A percentile compares a stretch with the other conserved stretches of the same genome.
Conservation (phyloP, 2,797 vertebrate genomes). For the Danio aesculapii region DNA sequence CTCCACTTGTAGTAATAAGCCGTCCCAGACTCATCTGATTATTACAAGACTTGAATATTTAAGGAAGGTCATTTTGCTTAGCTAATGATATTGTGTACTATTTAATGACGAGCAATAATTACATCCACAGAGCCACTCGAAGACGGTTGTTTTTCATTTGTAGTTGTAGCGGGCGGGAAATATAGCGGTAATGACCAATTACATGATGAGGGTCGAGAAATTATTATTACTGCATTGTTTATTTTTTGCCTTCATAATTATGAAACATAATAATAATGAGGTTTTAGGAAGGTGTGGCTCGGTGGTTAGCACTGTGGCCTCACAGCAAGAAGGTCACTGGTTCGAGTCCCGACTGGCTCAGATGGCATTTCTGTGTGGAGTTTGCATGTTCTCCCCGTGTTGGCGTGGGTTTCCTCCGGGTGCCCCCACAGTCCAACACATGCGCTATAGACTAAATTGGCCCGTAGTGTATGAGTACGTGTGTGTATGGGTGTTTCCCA, state of each 20-base stretch:
- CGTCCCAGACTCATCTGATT: conserved; percentile 64
- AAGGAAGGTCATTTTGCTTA: conserved; percentile 54
- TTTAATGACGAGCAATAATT: conserved; percentile 53
- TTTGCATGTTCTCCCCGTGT: too few relatives aligned
- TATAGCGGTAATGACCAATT: conserved; percentile 29
- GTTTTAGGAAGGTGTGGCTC: too few relatives aligned
- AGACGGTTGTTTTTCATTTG: conserved; percentile 14
- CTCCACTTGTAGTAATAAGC: conserved; percentile 59
- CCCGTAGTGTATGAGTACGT: too few relatives aligned
- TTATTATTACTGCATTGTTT: conserved; percentile 14
- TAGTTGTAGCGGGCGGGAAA: conserved; percentile 3
- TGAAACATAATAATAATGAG: too few relatives aligned
- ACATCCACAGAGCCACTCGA: conserved; percentile 24
- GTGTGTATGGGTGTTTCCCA: too few relatives aligned
- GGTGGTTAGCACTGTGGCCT: too few relatives aligned
- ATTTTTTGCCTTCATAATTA: conserved; percentile 33
- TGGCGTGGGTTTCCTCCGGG: too few relatives aligned
- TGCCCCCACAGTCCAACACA: too few relatives aligned
- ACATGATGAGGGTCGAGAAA: conserved; percentile 28
- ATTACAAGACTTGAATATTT: conserved; percentile 63
- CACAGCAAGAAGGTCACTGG: too few relatives aligned
- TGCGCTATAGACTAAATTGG: too few relatives aligned
- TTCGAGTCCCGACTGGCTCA: too few relatives aligned
- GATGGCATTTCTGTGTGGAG: too few relatives aligned
- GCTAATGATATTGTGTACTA: conserved; percentile 47